Percentiles rank a stretch among this genome's conserved stretches.
Evolutionary conservation across 1,140 invertebrate genomes (phyloP).

Genomic region (Drosophila repleta): DNA sequence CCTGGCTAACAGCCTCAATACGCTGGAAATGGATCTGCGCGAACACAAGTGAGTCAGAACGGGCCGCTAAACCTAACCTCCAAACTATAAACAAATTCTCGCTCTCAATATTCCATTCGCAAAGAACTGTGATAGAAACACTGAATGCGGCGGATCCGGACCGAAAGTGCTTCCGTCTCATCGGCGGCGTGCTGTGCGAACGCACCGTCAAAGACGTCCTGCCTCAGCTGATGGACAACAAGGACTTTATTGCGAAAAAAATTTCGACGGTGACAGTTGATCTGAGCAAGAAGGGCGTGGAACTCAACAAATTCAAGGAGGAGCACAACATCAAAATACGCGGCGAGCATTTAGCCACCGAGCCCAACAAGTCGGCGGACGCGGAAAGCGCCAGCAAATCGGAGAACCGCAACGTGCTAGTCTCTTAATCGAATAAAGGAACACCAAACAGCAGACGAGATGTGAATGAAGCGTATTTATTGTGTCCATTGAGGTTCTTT

Average conservation of each 20-base stretch:
- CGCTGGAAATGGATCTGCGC: slow-evolving; percentile 96
- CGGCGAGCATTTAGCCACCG: slow-evolving; percentile 86
- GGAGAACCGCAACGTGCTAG: slow-evolving; percentile 86
- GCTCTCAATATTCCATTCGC: neutral
- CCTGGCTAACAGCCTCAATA: slow-evolving; percentile 93
- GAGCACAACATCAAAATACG: slow-evolving; percentile 93
- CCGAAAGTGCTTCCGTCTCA: slow-evolving; percentile 96
- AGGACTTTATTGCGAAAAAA: slow-evolving; percentile 92
- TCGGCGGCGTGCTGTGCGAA: slow-evolving; percentile 97
- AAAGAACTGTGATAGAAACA: slow-evolving; percentile 97
- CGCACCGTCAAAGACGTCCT: slow-evolving; percentile 95
- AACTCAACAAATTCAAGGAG: slow-evolving; percentile 97
- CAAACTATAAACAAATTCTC: slow-evolving; percentile 26
- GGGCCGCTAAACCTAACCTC: slow-evolving; percentile 38
- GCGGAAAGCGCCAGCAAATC: slow-evolving; percentile 78
- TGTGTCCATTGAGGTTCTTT: slow-evolving; percentile 53
- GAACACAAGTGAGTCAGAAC: slow-evolving; percentile 94
- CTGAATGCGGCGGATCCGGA: slow-evolving; percentile 93
- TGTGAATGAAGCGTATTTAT: slow-evolving; percentile 63
- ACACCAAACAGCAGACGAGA: slow-evolving; percentile 23
- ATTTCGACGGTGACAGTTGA: slow-evolving; percentile 92
- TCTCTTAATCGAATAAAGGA: slow-evolving; percentile 83
- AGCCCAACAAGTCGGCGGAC: slow-evolving; percentile 83
- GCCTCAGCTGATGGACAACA: slow-evolving; percentile 92
- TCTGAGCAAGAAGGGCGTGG: slow-evolving; percentile 92